Conservation (phyloP, 2,888 invertebrate genomes). For the Nowickia ferox region DNA sequence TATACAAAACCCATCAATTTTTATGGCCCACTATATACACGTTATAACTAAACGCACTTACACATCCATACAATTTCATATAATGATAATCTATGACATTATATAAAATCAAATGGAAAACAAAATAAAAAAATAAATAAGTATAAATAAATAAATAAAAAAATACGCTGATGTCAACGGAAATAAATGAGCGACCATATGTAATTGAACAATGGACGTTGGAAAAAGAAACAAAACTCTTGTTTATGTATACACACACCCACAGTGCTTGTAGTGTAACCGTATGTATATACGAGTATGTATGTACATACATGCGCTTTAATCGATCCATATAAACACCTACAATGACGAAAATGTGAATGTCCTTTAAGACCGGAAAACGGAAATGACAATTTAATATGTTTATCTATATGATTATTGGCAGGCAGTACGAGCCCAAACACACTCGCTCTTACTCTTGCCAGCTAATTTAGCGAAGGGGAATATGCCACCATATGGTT, state of each 20-base stretch:
- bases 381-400: conserved; percentile 71
- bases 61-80: conserved; percentile 7
- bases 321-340: neutral
- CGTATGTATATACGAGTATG: neutral
- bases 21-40: conserved; percentile 27
- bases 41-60: neutral
- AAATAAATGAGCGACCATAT: conserved; percentile 64
- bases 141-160: neutral
- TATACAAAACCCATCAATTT: conserved; percentile 59
- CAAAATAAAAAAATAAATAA: conserved; percentile 22
- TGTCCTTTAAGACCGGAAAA: conserved; percentile 63
- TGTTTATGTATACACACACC: too few relatives aligned
- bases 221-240: neutral
- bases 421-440: conserved; percentile 16
- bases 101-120: conserved; percentile 54
- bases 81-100: conserved; percentile 66
- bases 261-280: too few relatives aligned
- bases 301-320: neutral
- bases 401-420: conserved; percentile 62
- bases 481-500: neutral
- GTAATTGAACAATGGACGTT: conserved; percentile 55
- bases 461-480: neutral
- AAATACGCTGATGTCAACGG: conserved; percentile 68
- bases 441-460: neutral
- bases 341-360: conserved; percentile 34